Base-by-base conservation (phyloP, 2,888 invertebrate genomes). In the Aelia acuminata region DNA sequence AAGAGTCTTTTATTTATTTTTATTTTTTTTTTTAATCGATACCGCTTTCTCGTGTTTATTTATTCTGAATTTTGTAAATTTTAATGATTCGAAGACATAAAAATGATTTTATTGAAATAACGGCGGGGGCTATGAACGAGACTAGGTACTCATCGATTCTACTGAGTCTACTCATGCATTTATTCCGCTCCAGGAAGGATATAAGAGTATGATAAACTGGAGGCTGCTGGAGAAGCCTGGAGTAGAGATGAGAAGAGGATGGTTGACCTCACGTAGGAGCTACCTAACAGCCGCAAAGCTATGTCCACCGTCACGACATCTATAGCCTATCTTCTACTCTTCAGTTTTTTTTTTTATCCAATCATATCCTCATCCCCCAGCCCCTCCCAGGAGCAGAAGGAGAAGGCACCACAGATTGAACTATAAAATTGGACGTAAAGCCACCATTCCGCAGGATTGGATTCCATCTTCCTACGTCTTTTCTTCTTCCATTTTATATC, bases 381-480 rank as follows among this genome's bases (percentile, higher is more conserved):
- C n/a, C n/a, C n/a, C n/a, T n/a, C n/a, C n/a, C n/a, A n/a, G n/a
- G n/a, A n/a, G n/a, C n/a, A n/a, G n/a, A n/a, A n/a, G 39, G 75
- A 47, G 80, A 47, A 47, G 80, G 80, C 80, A 80, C 80, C 80
- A 80, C 80, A 80, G 80, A 80, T 80, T 80, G 80, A 80, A 80
- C 80, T 47, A 80, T 80, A 80, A 80, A 80, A 80, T 80, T 80
- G 80, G 80, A 80, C 80, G 43, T 80, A 80, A 80, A 80, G 80
- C 80, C 80, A 80, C 80, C n/a, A 80, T 80, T 80, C 80, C 43
- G 43, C 43, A 43, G 43, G 80, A 80, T 80, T 80, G 80, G 80
- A 80, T 80, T 80, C 80, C n/a, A 5, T 4, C 43, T 3, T 80
- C 43, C n/a, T 43, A n/a, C 70, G 22, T 53, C 26, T 70, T 18